Evolutionary conservation across 2,113 vertebrate species (phyloP).

Genomic region (Orthonyx spaldingii): DNA sequence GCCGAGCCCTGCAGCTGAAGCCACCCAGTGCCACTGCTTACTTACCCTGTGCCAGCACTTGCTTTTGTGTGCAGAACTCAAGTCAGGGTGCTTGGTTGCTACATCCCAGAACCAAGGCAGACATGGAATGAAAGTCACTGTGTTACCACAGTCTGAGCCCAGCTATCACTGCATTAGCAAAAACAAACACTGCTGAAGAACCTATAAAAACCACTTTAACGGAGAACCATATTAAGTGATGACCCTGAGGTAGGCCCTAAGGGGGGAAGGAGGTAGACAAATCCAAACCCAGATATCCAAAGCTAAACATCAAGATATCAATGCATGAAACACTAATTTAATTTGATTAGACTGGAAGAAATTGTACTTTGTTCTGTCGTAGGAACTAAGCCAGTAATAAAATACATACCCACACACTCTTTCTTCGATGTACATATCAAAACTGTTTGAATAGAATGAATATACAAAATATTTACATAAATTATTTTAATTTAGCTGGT

Average conservation of each 20-base stretch:
- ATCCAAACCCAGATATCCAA: not conserved
- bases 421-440: not conserved
- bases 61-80: not conserved
- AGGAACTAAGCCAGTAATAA: not conserved
- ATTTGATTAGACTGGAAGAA: not conserved
- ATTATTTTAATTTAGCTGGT: not conserved
- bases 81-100: not conserved
- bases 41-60: not conserved
- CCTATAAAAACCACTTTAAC: rapidly evolving
- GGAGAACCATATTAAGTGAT: not conserved
- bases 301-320: not conserved
- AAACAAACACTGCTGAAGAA: not conserved
- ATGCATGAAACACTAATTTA: not conserved
- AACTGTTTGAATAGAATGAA: not conserved
- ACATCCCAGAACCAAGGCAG: not conserved
- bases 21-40: too few relatives aligned
- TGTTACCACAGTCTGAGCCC: not conserved
- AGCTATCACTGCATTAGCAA: not conserved
- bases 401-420: not conserved
- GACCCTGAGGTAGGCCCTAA: not conserved
- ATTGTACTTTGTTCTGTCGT: not conserved
- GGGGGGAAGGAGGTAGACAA: not conserved
- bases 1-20: not conserved
- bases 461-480: not conserved
- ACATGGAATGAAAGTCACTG: not conserved